Percentiles rank a stretch among this genome's conserved stretches.
Evolutionary conservation across 2,797 vertebrate species (phyloP).

Genomic region (Gastrophryne carolinensis): DNA sequence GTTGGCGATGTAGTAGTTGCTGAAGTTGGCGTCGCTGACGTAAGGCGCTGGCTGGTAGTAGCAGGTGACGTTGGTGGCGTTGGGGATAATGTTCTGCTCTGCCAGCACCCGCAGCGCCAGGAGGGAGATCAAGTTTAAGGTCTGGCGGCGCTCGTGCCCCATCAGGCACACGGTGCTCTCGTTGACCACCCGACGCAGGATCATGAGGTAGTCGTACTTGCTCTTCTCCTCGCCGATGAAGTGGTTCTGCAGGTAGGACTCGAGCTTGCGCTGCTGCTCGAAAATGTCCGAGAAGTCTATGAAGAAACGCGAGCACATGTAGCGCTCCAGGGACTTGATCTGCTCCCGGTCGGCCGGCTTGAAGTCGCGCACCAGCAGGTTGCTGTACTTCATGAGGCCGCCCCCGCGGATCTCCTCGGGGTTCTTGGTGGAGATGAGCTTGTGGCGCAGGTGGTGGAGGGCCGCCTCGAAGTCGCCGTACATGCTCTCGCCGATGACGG

Average conservation of each 20-base stretch:
- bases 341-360: slow-evolving; percentile 81
- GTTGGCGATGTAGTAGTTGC: slow-evolving; percentile 90
- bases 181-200: slow-evolving; percentile 88
- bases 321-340: slow-evolving; percentile 90
- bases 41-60: slow-evolving; percentile 93
- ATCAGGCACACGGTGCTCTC: slow-evolving; percentile 98
- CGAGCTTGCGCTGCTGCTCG: slow-evolving; percentile 92
- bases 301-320: slow-evolving; percentile 98
- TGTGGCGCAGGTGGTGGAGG: slow-evolving; percentile 85
- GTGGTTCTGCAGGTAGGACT: slow-evolving; percentile 96
- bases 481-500: slow-evolving; percentile 86
- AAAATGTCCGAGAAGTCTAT: slow-evolving; percentile 96
- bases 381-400: slow-evolving; percentile 96
- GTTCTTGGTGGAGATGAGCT: slow-evolving; percentile 91
- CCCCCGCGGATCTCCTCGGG: slow-evolving; percentile 95
- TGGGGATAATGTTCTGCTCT: slow-evolving; percentile 91
- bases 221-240: slow-evolving; percentile 91
- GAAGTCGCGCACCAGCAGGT: slow-evolving; percentile 91
- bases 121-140: slow-evolving; percentile 91
- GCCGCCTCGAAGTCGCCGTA: slow-evolving; percentile 88
- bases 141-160: slow-evolving; percentile 94
- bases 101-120: slow-evolving; percentile 88
- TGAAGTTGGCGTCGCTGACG: slow-evolving; percentile 92
- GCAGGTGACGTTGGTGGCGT: slow-evolving; percentile 90
- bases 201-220: slow-evolving; percentile 98